Evolutionary conservation across 2,797 vertebrate species (phyloP).

Genomic region (Oreochromis grahami): DNA sequence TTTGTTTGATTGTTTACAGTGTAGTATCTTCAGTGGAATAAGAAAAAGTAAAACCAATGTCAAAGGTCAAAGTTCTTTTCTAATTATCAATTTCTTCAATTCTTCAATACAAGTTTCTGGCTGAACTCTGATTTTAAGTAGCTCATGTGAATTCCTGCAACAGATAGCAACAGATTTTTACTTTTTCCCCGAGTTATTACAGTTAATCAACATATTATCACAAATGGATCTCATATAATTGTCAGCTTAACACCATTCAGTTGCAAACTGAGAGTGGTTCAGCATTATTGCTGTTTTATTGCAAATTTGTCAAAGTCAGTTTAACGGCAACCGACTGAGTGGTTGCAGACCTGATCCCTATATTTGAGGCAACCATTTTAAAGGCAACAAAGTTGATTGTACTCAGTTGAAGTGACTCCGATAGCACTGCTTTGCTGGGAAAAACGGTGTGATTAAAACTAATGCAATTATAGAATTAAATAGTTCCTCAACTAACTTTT

Average conservation of each 20-base stretch:
- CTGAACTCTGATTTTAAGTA: background rate
- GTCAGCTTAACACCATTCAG: background rate
- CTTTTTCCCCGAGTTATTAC: background rate
- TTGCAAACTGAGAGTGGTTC: background rate
- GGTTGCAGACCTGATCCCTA: background rate
- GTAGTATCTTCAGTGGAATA: background rate
- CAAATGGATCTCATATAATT: fast-evolving
- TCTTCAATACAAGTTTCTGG: no score
- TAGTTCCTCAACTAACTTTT: background rate
- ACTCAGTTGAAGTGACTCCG: fast-evolving
- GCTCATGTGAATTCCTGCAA: background rate
- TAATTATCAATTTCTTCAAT: background rate
- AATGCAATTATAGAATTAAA: background rate
- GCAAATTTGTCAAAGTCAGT: background rate
- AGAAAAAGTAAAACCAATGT: background rate
- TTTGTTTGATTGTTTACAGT: background rate
- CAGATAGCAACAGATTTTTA: background rate
- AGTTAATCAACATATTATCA: background rate
- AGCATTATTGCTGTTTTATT: background rate
- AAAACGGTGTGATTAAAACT: background rate
- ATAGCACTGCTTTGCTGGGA: background rate
- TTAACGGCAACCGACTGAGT: fast-evolving
- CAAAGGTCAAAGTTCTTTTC: background rate
- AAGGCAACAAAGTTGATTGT: background rate
- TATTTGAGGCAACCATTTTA: background rate